These are phyloP conservation scores for Xerus inauris DNA, from an alignment of 2,113 vertebrate species.

Conservation along the genomic window DNA sequence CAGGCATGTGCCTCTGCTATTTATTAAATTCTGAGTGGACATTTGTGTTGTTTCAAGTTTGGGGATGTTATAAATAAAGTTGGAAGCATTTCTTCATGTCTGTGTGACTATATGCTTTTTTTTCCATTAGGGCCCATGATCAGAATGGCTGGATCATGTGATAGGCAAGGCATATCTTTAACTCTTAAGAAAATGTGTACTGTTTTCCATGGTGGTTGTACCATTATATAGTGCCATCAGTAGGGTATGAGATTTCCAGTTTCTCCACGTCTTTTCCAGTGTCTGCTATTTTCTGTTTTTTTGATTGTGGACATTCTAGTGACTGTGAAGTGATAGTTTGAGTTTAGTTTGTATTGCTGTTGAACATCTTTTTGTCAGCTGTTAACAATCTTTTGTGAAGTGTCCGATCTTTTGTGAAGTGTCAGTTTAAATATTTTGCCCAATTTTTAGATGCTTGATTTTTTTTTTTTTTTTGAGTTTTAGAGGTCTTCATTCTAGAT, in stretches of 20 bases:
- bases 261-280: neutral
- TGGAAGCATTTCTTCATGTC: neutral
- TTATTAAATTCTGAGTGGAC: neutral
- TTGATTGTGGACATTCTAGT: neutral
- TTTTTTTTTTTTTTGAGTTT: slow-evolving; percentile 5
- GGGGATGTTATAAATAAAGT: neutral
- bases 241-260: neutral
- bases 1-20: neutral
- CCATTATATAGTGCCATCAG: neutral
- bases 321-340: neutral
- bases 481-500: slow-evolving; percentile 13
- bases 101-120: neutral
- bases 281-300: neutral
- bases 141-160: slow-evolving; percentile 5
- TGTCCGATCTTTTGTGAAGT: neutral
- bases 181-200: neutral
- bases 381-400: neutral
- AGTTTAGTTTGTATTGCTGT: slow-evolving; percentile 22
- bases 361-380: neutral
- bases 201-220: slow-evolving; percentile 29
- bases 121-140: neutral
- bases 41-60: neutral
- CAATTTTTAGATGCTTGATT: neutral
- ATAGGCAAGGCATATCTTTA: neutral
- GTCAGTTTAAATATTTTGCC: neutral